Conservation (phyloP, 2,797 vertebrate genomes). For the Ambastaia sidthimunki region DNA sequence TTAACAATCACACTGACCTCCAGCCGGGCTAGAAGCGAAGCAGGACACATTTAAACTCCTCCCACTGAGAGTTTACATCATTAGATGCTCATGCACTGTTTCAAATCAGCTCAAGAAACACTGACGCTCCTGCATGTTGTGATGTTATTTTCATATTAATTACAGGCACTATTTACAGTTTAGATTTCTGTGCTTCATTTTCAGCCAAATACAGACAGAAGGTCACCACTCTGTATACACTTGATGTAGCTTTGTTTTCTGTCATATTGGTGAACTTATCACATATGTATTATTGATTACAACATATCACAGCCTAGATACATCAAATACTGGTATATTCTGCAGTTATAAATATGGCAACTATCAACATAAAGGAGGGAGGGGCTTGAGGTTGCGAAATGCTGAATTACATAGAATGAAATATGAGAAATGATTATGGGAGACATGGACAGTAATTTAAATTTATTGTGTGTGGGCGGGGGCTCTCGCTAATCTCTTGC, state of each 20-base stretch:
- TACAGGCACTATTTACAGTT: constrained; percentile 54
- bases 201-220: neutral
- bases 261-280: neutral
- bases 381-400: neutral
- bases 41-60: constrained; percentile 54
- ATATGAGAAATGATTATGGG: neutral
- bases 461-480: no score
- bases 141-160: constrained; percentile 56
- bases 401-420: neutral
- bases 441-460: neutral
- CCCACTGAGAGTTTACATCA: constrained; percentile 55
- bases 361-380: neutral
- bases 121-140: constrained; percentile 37
- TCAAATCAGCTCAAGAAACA: constrained; percentile 52
- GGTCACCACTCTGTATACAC: neutral
- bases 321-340: neutral
- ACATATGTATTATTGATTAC: neutral
- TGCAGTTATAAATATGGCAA: neutral
- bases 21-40: constrained; percentile 54
- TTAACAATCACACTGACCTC: constrained; percentile 66
- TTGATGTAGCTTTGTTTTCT: no score
- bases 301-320: neutral
- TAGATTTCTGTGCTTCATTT: constrained; percentile 27
- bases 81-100: constrained; percentile 48
- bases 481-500: no score